Evolutionary conservation across 2,888 invertebrate genomes (phyloP), one percentile per base, ranked within the genome.

Genomic region (Apamea anceps): DNA sequence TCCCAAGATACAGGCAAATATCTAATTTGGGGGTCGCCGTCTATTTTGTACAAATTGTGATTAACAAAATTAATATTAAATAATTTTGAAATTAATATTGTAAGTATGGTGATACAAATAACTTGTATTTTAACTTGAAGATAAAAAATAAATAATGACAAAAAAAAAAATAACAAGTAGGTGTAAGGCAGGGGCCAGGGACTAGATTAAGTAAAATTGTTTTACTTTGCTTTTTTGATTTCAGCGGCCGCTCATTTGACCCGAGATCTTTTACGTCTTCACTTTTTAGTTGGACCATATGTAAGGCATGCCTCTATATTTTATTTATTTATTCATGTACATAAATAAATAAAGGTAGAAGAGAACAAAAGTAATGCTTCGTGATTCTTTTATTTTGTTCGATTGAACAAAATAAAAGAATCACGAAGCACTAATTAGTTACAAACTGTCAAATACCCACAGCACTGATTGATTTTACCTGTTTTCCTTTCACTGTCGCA

Each of bases 401-500:
- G n/a, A n/a, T n/a, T n/a, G n/a, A n/a, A n/a, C n/a, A n/a, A n/a
- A n/a, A n/a, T n/a, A n/a, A n/a, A n/a, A n/a, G n/a, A n/a, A n/a
- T n/a, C n/a, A n/a, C n/a, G n/a, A n/a, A n/a, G n/a, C n/a, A n/a
- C n/a, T n/a, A n/a, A n/a, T n/a, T n/a, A n/a, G n/a, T n/a, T n/a
- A 32, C 37, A n/a, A 51, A 51, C 48, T 71, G 45, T 68, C 42
- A 70, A n/a, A 66, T 21, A 51, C 13, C 1, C 51, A 57, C 18
- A 51, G 10, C 32, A 54, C 12, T 73, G 73, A 77, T 74, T 48
- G 67, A 75, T 42, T 72, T 68, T 21, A 65, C 60, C 37, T 62
- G 32, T 63, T 66, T 21, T 77, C 71, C 60, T 77, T 74, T 80
- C 60, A 75, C 48, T 54, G 62, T 72, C 67, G 18, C 62, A 66